Evolutionary conservation across 2,888 invertebrate species (phyloP).

Genomic region (Troides oblongomaculatus): DNA sequence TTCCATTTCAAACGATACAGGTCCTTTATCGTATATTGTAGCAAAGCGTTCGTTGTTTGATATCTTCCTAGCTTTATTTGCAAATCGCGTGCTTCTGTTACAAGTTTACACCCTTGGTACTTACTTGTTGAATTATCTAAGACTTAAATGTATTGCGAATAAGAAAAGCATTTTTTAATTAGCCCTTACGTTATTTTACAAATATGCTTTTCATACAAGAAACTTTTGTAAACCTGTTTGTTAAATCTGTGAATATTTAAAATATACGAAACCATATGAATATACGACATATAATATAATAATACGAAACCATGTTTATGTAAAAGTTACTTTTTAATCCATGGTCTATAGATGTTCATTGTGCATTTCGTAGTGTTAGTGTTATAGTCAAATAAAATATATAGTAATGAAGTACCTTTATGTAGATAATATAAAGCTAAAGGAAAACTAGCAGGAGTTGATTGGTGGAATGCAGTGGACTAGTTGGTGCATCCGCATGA

Average conservation of each 20-base stretch:
- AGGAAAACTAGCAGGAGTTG: constrained; percentile 37
- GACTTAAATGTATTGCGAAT: constrained; percentile 47
- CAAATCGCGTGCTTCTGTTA: constrained; percentile 68
- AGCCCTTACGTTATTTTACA: too few relatives aligned
- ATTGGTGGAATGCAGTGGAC: constrained; percentile 49
- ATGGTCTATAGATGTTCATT: background rate
- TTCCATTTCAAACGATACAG: constrained; percentile 59
- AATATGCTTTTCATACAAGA: background rate
- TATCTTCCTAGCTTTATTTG: constrained; percentile 76
- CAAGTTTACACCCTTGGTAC: constrained; percentile 55
- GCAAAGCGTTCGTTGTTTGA: constrained; percentile 60
- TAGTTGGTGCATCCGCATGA: constrained; percentile 45
- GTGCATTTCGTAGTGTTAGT: constrained; percentile 11
- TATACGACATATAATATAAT: too few relatives aligned
- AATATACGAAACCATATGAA: too few relatives aligned
- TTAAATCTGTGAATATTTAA: too few relatives aligned
- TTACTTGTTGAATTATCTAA: constrained; percentile 69
- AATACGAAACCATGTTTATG: too few relatives aligned
- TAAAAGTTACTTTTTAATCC: too few relatives aligned
- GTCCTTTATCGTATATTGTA: constrained; percentile 68
- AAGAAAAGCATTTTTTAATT: constrained; percentile 33
- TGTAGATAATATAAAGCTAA: constrained; percentile 26
- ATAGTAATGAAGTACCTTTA: background rate
- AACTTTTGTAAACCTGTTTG: background rate
- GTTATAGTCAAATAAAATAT: background rate